Evolutionary conservation across 1,140 invertebrate species (phyloP).

Genomic region (Drosophila nikananu): DNA sequence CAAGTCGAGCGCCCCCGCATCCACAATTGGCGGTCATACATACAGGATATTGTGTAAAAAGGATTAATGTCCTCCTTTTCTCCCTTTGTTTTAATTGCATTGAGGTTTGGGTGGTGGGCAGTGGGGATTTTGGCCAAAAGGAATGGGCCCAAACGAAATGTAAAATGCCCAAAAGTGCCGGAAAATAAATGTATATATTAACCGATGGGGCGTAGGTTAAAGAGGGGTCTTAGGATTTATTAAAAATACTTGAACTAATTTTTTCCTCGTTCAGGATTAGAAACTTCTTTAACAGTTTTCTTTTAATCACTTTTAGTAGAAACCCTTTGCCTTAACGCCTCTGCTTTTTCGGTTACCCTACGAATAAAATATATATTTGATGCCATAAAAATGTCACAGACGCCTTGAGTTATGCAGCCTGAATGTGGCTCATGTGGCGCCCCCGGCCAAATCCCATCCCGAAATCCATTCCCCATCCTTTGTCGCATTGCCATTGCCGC

Average conservation of each 20-base stretch:
- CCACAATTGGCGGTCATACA: slow-evolving; percentile 52
- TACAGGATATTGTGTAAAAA: slow-evolving; percentile 82
- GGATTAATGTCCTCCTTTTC: slow-evolving; percentile 75
- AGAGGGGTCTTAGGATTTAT: neutral
- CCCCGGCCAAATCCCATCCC: slow-evolving; percentile 25
- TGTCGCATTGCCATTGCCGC: slow-evolving; percentile 23
- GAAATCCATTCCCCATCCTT: slow-evolving; percentile 8
- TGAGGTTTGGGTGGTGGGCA: slow-evolving; percentile 21
- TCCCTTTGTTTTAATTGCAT: slow-evolving; percentile 80
- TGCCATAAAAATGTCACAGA: slow-evolving; percentile 84
- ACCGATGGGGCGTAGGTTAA: slow-evolving; percentile 1
- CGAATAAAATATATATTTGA: slow-evolving; percentile 74
- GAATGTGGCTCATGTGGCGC: slow-evolving; percentile 70
- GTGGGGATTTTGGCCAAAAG: slow-evolving; percentile 35
- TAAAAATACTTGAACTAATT: neutral
- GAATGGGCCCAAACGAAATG: slow-evolving; percentile 50
- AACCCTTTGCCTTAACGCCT: neutral
- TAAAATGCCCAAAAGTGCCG: slow-evolving; percentile 66
- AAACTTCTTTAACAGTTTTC: neutral
- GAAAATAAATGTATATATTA: slow-evolving; percentile 56
- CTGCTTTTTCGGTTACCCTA: slow-evolving; percentile 20
- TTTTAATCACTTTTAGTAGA: neutral
- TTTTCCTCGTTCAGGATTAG: neutral
- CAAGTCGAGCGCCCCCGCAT: slow-evolving; percentile 12
- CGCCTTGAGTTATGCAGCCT: slow-evolving; percentile 79